Evolutionary conservation across 2,888 invertebrate species (phyloP).

Genomic region (Nomada fabriciana): DNA sequence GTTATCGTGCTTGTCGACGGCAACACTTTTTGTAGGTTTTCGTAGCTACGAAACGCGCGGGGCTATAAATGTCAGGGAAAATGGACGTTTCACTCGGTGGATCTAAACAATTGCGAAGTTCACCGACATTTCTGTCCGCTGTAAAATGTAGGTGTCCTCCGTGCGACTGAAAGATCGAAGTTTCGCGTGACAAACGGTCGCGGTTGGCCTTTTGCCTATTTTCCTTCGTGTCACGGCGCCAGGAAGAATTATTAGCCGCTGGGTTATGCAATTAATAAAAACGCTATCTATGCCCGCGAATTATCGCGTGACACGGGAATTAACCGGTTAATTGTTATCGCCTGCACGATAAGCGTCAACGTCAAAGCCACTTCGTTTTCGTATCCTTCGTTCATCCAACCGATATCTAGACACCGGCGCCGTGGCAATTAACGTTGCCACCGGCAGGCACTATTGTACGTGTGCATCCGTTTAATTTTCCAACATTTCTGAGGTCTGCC

Average conservation of each 20-base stretch:
- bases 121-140: too few relatives aligned
- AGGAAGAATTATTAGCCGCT: slow-evolving; percentile 2
- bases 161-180: too few relatives aligned
- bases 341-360: slow-evolving; percentile 25
- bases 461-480: too few relatives aligned
- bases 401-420: slow-evolving; percentile 48
- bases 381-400: slow-evolving; percentile 21
- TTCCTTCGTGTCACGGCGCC: too few relatives aligned
- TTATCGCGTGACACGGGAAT: slow-evolving; percentile 36
- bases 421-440: slow-evolving; percentile 57
- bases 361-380: slow-evolving; percentile 5
- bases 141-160: too few relatives aligned
- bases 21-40: not conserved
- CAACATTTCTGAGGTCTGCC: too few relatives aligned
- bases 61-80: slow-evolving; percentile 2
- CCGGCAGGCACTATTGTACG: not conserved
- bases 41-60: not conserved
- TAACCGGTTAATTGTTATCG: slow-evolving; percentile 58
- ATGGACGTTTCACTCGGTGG: not conserved
- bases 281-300: not conserved
- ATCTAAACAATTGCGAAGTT: not conserved
- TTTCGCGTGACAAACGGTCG: too few relatives aligned
- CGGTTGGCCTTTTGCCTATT: too few relatives aligned
- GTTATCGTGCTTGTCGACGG: not conserved
- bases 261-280: not conserved